Evolutionary conservation across 2,113 vertebrate species (phyloP).

Genomic region (Microtus ochrogaster): DNA sequence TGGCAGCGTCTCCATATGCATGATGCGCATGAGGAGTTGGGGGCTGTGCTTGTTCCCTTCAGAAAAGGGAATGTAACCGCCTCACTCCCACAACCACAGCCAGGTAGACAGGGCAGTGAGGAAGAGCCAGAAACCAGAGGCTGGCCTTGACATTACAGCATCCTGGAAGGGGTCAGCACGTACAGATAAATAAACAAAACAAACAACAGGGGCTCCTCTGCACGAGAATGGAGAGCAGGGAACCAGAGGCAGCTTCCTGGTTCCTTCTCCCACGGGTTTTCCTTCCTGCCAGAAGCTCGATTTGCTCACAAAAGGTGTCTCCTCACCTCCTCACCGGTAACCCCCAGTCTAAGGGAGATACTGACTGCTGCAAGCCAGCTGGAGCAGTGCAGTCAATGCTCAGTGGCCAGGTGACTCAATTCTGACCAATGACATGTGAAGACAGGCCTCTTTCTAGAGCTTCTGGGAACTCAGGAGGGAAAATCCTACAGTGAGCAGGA

Average conservation of each 20-base stretch:
- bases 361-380: neutral
- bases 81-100: neutral
- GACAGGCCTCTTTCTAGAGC: neutral
- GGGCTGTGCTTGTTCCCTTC: conserved; percentile 23
- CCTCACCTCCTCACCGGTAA: neutral
- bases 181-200: rapidly evolving
- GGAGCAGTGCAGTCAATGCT: rapidly evolving
- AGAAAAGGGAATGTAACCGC: neutral
- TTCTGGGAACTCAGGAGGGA: neutral
- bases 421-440: neutral
- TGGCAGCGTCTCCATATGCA: conserved; percentile 16
- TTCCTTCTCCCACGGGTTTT: rapidly evolving
- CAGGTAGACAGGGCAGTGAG: rapidly evolving
- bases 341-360: no score
- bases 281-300: neutral
- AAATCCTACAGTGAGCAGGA: neutral
- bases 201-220: rapidly evolving
- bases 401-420: neutral
- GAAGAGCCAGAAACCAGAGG: neutral
- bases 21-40: neutral
- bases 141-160: neutral
- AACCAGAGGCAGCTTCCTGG: rapidly evolving
- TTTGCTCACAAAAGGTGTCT: neutral
- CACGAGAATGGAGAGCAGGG: rapidly evolving
- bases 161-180: neutral